phyloP scores from a whole-genome alignment of 1,140 invertebrate species.

The Sarcophaga bullata region DNA sequence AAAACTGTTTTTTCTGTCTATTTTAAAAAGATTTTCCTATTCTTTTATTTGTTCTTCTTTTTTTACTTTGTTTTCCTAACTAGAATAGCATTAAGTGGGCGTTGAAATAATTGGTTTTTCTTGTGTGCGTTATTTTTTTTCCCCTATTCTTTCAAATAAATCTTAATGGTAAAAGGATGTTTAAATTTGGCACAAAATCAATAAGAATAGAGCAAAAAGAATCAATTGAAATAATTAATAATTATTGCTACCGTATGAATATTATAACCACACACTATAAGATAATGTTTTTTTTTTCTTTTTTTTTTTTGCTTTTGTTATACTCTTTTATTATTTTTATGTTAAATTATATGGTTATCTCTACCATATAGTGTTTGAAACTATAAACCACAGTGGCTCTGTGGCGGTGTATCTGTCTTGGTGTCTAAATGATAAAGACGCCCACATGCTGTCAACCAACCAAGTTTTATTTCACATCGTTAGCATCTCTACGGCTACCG shows the following conservation, averaged over 20 bases:
- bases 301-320: background rate
- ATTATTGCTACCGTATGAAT: constrained; percentile 16
- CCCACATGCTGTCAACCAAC: constrained; percentile 37
- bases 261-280: background rate
- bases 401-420: background rate
- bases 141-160: background rate
- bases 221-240: constrained; percentile 19
- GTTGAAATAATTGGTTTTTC: constrained; percentile 32
- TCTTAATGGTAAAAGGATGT: constrained; percentile 27
- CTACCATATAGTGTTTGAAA: background rate
- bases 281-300: background rate
- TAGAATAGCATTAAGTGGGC: background rate
- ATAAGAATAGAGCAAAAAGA: background rate
- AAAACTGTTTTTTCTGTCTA: too few relatives aligned
- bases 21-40: too few relatives aligned
- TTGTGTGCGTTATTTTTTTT: background rate
- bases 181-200: background rate
- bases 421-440: constrained; percentile 26
- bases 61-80: too few relatives aligned
- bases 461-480: constrained; percentile 24
- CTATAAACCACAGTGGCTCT: background rate
- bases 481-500: constrained; percentile 19
- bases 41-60: too few relatives aligned
- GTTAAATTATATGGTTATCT: constrained; percentile 32
- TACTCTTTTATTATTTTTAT: background rate